These are phyloP conservation scores for Hydropotes inermis DNA, from an alignment of 2,113 vertebrate species.

Conservation along the genomic window DNA sequence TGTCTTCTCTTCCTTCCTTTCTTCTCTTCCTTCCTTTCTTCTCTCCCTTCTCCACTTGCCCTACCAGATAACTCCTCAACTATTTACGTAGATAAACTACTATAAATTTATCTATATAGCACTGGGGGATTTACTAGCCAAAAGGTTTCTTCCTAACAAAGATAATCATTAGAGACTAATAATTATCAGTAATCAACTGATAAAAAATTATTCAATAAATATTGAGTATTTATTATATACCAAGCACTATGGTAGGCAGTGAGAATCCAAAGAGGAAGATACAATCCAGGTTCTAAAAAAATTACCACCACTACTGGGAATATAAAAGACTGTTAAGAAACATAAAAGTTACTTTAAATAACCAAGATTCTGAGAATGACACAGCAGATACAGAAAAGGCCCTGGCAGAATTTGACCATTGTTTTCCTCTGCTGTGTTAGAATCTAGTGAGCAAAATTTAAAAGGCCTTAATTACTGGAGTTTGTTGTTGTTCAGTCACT, in stretches of 20 bases:
- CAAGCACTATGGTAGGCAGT: background rate
- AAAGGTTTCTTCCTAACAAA: slow-evolving; percentile 20
- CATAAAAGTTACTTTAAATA: background rate
- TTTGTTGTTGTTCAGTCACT: background rate
- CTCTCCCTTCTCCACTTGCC: background rate
- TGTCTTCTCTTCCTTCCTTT: background rate
- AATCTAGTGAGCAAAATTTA: background rate
- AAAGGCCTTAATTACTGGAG: background rate
- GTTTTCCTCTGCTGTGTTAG: background rate
- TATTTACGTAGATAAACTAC: background rate
- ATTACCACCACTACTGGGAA: background rate
- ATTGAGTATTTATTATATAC: background rate
- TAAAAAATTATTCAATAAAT: background rate
- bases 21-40: background rate
- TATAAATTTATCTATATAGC: slow-evolving; percentile 12
- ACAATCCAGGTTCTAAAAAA: background rate
- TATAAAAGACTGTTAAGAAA: background rate
- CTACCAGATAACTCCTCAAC: background rate
- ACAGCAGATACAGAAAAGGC: background rate
- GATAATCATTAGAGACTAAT: background rate
- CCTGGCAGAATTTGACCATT: background rate
- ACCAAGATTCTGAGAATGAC: background rate
- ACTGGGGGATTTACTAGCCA: background rate
- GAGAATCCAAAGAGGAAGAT: background rate
- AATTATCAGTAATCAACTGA: background rate